Conservation (phyloP, 1,140 invertebrate genomes). For the Bursaphelenchus mucronatus region DNA sequence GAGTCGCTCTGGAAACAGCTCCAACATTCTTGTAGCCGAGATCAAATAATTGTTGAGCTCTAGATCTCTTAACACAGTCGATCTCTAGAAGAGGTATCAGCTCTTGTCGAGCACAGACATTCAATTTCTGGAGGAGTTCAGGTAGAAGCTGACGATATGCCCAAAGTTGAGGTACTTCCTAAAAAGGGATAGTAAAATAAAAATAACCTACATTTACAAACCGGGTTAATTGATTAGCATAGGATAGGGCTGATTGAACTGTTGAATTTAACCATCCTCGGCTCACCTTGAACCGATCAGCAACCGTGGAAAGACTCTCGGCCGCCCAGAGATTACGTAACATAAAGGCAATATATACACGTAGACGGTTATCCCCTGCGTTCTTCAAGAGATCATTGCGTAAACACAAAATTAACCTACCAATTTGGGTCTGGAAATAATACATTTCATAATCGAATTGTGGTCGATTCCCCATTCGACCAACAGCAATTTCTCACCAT, state of each 20-base stretch:
- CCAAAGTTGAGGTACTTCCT: slow-evolving; percentile 36
- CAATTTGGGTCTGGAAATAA: slow-evolving; percentile 6
- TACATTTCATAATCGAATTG: slow-evolving; percentile 2
- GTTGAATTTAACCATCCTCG: slow-evolving; percentile 37
- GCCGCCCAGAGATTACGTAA: slow-evolving; percentile 30
- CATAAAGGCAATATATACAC: slow-evolving; percentile 37
- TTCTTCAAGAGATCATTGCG: slow-evolving; percentile 26
- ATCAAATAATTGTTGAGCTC: slow-evolving; percentile 32
- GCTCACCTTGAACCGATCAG: slow-evolving; percentile 29
- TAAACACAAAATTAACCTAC: slow-evolving; percentile 19
- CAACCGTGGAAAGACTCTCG: slow-evolving; percentile 29
- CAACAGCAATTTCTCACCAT: slow-evolving; percentile 27
- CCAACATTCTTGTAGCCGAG: slow-evolving; percentile 30
- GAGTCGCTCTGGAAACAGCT: slow-evolving; percentile 27
- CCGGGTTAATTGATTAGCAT: slow-evolving; percentile 32
- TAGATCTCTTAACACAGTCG: slow-evolving; percentile 31
- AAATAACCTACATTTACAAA: slow-evolving; percentile 33
- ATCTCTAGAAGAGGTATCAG: slow-evolving; percentile 30
- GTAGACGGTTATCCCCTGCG: slow-evolving; percentile 11
- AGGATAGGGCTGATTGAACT: slow-evolving; percentile 21
- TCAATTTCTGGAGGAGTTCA: slow-evolving; percentile 27
- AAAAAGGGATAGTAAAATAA: slow-evolving; percentile 19
- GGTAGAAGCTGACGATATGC: slow-evolving; percentile 27
- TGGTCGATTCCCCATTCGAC: slow-evolving; percentile 28
- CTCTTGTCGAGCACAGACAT: slow-evolving; percentile 23